A percentile compares a stretch with the other conserved stretches of the same genome.
phyloP scores from a whole-genome alignment of 1,140 invertebrate species.

The Calycopis cecrops region DNA sequence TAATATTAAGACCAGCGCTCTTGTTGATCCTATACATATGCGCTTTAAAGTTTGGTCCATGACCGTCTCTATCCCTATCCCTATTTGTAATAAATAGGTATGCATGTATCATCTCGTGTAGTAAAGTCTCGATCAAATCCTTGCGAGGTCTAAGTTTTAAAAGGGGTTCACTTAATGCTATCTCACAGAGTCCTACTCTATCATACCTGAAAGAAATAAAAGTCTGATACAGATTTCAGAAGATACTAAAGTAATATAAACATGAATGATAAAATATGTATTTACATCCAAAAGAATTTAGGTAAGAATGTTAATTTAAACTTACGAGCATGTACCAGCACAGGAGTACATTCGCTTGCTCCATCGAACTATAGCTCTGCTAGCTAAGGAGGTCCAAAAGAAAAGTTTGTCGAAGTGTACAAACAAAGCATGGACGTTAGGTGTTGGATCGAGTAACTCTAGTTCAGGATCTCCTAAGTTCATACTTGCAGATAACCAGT shows the following conservation, averaged over 20 bases:
- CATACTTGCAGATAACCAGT: constrained; percentile 33
- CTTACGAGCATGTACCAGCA: constrained; percentile 76
- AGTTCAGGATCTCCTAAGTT: constrained; percentile 78
- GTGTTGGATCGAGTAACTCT: constrained; percentile 95
- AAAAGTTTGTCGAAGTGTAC: constrained; percentile 90
- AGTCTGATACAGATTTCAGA: too few species aligned
- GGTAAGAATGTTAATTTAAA: constrained; percentile 11
- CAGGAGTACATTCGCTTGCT: constrained; percentile 96
- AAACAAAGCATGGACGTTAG: constrained; percentile 92
- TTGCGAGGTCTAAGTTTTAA: constrained; percentile 93
- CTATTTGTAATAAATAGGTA: constrained; percentile 93
- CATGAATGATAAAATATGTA: too few species aligned
- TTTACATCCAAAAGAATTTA: not conserved
- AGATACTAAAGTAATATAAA: too few species aligned
- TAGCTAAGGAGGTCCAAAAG: constrained; percentile 85
- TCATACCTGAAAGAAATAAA: constrained; percentile 83
- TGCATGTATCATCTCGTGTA: constrained; percentile 99
- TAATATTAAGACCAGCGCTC: constrained; percentile 90
- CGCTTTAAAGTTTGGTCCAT: constrained; percentile 94
- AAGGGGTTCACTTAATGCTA: constrained; percentile 91
- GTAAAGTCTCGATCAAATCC: constrained; percentile 95
- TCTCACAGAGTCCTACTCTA: constrained; percentile 85
- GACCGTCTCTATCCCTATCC: constrained; percentile 90
- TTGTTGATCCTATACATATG: constrained; percentile 97
- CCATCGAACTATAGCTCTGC: constrained; percentile 91